phyloP scores from a whole-genome alignment of 2,888 invertebrate species.

The Pherbina coryleti region DNA sequence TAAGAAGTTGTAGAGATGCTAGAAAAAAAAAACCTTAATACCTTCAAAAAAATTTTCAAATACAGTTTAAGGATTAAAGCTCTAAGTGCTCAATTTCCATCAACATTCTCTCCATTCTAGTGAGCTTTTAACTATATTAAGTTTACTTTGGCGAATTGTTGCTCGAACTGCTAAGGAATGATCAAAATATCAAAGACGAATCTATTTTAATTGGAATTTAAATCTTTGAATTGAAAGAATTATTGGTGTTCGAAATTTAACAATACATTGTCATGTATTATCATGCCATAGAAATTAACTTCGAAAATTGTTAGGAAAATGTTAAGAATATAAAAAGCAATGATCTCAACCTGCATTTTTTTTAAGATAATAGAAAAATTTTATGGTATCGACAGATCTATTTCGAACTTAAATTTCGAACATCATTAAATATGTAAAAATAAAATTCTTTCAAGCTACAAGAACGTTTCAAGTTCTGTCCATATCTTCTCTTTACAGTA shows the following conservation, averaged over 20 bases:
- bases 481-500: too few relatives aligned
- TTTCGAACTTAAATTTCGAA: neutral
- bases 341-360: constrained; percentile 38
- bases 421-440: neutral
- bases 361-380: constrained; percentile 1
- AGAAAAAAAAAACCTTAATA: too few relatives aligned
- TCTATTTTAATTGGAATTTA: too few relatives aligned
- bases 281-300: neutral
- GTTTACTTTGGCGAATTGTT: too few relatives aligned
- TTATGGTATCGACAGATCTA: neutral
- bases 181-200: too few relatives aligned
- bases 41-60: too few relatives aligned
- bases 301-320: neutral
- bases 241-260: neutral
- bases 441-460: neutral
- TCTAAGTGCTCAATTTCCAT: too few relatives aligned
- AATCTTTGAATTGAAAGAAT: neutral
- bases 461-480: neutral
- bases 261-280: neutral
- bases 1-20: too few relatives aligned
- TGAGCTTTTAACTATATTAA: too few relatives aligned
- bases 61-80: too few relatives aligned
- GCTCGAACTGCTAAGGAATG: too few relatives aligned
- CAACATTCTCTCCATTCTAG: too few relatives aligned
- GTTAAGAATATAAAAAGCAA: constrained; percentile 5